phyloP scores from a whole-genome alignment of 2,888 invertebrate species.

The Sisyra terminalis region DNA sequence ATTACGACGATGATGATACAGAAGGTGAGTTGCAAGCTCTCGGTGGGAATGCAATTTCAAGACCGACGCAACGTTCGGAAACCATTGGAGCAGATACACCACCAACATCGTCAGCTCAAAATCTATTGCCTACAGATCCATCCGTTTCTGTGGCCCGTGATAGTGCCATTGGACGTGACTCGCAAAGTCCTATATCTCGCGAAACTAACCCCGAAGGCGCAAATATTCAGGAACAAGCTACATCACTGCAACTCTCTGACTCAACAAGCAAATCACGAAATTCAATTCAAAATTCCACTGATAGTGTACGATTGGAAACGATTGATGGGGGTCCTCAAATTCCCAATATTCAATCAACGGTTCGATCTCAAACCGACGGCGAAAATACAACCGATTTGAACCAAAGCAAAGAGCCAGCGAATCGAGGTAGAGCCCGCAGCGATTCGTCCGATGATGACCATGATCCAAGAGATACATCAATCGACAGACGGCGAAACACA shows the following conservation, averaged over 20 bases:
- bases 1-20: slow-evolving; percentile 14
- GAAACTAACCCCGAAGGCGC: slow-evolving; percentile 36
- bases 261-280: slow-evolving; percentile 1
- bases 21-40: slow-evolving; percentile 15
- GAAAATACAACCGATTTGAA: slow-evolving; percentile 20
- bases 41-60: slow-evolving; percentile 15
- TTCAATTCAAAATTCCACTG: slow-evolving; percentile 9
- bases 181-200: slow-evolving; percentile 19
- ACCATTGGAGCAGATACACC: slow-evolving; percentile 28
- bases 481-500: slow-evolving; percentile 7
- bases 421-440: slow-evolving; percentile 10
- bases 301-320: slow-evolving; percentile 9
- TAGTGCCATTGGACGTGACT: slow-evolving; percentile 18
- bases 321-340: slow-evolving; percentile 11
- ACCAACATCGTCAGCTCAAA: slow-evolving; percentile 15
- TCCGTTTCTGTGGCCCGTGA: slow-evolving; percentile 15
- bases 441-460: slow-evolving; percentile 9
- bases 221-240: slow-evolving; percentile 22
- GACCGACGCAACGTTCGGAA: slow-evolving; percentile 22
- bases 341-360: slow-evolving; percentile 10
- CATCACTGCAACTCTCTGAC: slow-evolving; percentile 21
- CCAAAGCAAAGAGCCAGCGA: slow-evolving; percentile 11
- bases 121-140: slow-evolving; percentile 9
- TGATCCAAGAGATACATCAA: slow-evolving; percentile 9
- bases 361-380: slow-evolving; percentile 24